phyloP scores from a whole-genome alignment of 2,888 invertebrate species.

The Mesodorylaimus sp. region DNA sequence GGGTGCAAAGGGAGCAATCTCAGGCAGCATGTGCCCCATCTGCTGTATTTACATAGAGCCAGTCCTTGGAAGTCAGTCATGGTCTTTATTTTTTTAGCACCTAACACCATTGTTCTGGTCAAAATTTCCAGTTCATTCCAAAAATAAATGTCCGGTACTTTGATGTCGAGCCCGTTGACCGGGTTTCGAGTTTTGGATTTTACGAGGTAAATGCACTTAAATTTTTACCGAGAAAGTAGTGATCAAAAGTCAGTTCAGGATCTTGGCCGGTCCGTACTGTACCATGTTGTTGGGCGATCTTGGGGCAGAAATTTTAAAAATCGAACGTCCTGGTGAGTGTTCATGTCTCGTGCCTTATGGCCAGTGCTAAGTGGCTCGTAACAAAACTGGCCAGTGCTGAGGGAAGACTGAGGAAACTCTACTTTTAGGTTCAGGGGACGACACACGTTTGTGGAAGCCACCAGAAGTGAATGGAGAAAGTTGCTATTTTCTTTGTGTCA shows the following conservation, averaged over 20 bases:
- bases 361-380: too few relatives aligned
- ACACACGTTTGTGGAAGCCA: conserved; percentile 78
- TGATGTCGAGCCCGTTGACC: neutral
- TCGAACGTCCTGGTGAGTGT: conserved; percentile 52
- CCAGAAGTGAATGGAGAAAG: conserved; percentile 45
- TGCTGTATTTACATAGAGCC: too few relatives aligned
- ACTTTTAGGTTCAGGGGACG: conserved; percentile 48
- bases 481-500: conserved; percentile 65
- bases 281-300: conserved; percentile 80
- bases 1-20: too few relatives aligned
- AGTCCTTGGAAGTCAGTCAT: too few relatives aligned
- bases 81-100: too few relatives aligned
- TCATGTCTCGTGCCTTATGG: too few relatives aligned
- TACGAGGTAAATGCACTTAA: neutral
- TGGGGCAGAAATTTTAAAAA: conserved; percentile 77
- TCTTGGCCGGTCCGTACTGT: conserved; percentile 82
- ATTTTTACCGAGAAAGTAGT: neutral
- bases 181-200: conserved; percentile 2
- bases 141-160: too few relatives aligned
- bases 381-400: neutral
- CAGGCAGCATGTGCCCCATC: too few relatives aligned
- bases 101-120: too few relatives aligned
- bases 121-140: too few relatives aligned
- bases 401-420: conserved; percentile 4
- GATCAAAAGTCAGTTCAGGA: conserved; percentile 36